Evolutionary conservation across 2,113 vertebrate genomes (phyloP), one percentile per base, ranked within the genome.

Genomic region (Muscicapa adusta): DNA sequence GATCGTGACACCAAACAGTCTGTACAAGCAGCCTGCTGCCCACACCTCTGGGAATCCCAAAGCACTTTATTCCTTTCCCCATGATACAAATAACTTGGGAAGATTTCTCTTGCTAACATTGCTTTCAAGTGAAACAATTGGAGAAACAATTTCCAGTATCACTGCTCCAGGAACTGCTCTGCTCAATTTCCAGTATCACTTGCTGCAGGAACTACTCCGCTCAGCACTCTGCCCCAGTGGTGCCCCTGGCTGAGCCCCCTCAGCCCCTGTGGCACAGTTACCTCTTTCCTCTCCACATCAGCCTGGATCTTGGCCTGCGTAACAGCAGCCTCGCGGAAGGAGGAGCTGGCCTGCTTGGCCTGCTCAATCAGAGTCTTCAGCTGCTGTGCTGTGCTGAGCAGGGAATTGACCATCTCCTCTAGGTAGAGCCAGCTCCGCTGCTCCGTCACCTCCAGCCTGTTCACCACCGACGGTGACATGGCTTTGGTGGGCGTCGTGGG

Each of bases 311-410:
- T 98, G 34, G 98, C 98, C 53, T 98, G 98, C 0, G 96, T 96
- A 31, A 88, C 92, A 0, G 98, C 97, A 0, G 93, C 95, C 87
- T 98, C 97, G 0, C 97, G 96, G 95, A 97, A 98, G 53, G 97
- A 96, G 74, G 98, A 97, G 95, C 98, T 98, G 95, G 98, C 98
- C 89, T 98, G 98, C 68, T 98, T 99, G 88, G 99, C 99, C 94
- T 99, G 99, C 47, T 99, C 98, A 2, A 99, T 98, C 53, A 99
- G 94, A 1, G 96, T 97, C 97, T 99, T 99, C 88, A 99, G 98
- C 94, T 99, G 99, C 98, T 99, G 99, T 1, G 98, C 98, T 0
- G 98, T 99, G 97, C 17, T 98, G 88, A 99, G 97, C 94, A 99
- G 92, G 0, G 98, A 99, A 87, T 99, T 99, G 86, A 99, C 99